Percentiles rank a stretch among this genome's conserved stretches.
phyloP scores from a whole-genome alignment of 2,797 vertebrate genomes.

The Orestias chungarensis region DNA sequence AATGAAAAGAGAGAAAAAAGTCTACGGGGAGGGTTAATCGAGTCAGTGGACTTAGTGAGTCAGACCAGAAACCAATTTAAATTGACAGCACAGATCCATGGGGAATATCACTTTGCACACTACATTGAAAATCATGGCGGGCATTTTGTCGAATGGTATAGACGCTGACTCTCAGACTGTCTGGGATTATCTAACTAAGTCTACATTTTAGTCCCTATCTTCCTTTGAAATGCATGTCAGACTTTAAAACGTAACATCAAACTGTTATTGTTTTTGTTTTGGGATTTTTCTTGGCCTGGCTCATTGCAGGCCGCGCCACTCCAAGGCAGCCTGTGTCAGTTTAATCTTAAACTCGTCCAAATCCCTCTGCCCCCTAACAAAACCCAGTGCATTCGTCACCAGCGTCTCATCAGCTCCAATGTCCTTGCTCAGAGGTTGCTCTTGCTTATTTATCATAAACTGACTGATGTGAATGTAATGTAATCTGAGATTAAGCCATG shows the following conservation, averaged over 20 bases:
- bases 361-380: constrained; percentile 41
- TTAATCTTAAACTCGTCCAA: constrained; percentile 54
- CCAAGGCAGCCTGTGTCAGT: constrained; percentile 58
- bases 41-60: constrained; percentile 60
- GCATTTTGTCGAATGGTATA: constrained; percentile 21
- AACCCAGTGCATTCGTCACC: constrained; percentile 56
- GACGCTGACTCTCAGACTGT: constrained; percentile 22
- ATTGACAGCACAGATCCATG: constrained; percentile 58
- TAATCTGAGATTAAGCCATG: constrained; percentile 38
- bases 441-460: constrained; percentile 51
- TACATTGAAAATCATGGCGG: constrained; percentile 44
- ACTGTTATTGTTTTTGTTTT: too few relatives aligned
- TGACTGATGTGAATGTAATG: constrained; percentile 38
- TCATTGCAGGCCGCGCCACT: constrained; percentile 46
- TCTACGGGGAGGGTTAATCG: constrained; percentile 43
- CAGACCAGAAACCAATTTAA: constrained; percentile 60
- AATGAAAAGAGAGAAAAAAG: constrained; percentile 17
- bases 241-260: constrained; percentile 7
- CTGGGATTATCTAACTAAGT: constrained; percentile 22
- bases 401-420: constrained; percentile 47
- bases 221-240: not conserved
- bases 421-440: constrained; percentile 63
- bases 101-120: constrained; percentile 60
- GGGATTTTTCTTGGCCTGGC: constrained; percentile 50
- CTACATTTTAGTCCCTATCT: not conserved